A percentile compares a stretch with the other conserved stretches of the same genome.
Evolutionary conservation across 92 coral and sea anemone genomes (phyloP).

Genomic region (Phenganax stokvisi): DNA sequence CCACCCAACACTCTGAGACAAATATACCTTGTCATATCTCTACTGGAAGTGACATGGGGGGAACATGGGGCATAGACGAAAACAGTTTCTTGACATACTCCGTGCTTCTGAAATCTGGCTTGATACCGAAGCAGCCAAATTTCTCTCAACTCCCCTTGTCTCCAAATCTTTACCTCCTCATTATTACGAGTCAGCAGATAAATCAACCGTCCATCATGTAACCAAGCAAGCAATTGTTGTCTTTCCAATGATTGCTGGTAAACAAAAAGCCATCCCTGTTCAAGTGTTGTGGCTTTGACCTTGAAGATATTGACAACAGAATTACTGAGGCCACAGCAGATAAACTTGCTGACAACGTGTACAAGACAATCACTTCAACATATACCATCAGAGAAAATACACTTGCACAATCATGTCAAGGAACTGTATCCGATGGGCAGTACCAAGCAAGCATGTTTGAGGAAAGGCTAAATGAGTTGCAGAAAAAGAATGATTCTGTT

Average conservation of each 20-base stretch:
- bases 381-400: not conserved
- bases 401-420: slow-evolving; percentile 21
- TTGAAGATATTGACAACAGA: not conserved
- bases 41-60: slow-evolving; percentile 21
- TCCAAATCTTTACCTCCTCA: slow-evolving; percentile 19
- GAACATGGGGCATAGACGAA: slow-evolving; percentile 20
- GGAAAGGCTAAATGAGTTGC: slow-evolving; percentile 1
- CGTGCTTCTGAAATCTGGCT: slow-evolving; percentile 24
- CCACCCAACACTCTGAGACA: slow-evolving; percentile 4
- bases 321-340: slow-evolving; percentile 26
- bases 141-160: slow-evolving; percentile 5
- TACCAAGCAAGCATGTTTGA: slow-evolving; percentile 28
- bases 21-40: slow-evolving; percentile 13
- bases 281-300: slow-evolving; percentile 18
- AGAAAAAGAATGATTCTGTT: not conserved
- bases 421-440: slow-evolving; percentile 18
- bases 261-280: slow-evolving; percentile 16
- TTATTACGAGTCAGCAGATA: slow-evolving; percentile 13
- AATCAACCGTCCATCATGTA: slow-evolving; percentile 17
- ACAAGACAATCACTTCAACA: not conserved
- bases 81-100: slow-evolving; percentile 1
- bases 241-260: slow-evolving; percentile 14
- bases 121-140: slow-evolving; percentile 10
- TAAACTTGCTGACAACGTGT: slow-evolving; percentile 19
- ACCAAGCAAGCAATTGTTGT: slow-evolving; percentile 17